Evolutionary conservation across 2,797 vertebrate species (phyloP).

Genomic region (Enteromius thamalakanensis): DNA sequence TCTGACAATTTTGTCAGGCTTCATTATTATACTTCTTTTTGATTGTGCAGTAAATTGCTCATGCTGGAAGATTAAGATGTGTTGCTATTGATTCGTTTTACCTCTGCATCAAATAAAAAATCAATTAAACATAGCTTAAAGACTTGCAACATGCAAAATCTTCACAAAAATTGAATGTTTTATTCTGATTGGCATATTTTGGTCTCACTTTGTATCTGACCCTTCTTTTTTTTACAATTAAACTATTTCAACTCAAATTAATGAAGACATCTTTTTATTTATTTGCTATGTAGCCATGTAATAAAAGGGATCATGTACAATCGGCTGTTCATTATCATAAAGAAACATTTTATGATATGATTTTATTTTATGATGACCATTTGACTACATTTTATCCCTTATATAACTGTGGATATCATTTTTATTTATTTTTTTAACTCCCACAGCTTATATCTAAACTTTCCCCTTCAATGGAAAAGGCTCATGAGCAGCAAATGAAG

Average conservation of each 20-base stretch:
- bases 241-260: background rate
- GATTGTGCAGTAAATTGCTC: slow-evolving; percentile 63
- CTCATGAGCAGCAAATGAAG: slow-evolving; percentile 56
- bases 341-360: background rate
- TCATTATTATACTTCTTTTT: slow-evolving; percentile 77
- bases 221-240: background rate
- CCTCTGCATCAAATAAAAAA: background rate
- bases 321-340: background rate
- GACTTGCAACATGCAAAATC: background rate
- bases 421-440: background rate
- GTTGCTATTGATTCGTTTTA: background rate
- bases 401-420: background rate
- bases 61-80: slow-evolving; percentile 49
- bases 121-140: background rate
- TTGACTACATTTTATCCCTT: background rate
- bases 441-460: slow-evolving; percentile 4
- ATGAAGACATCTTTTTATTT: background rate
- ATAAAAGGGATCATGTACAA: background rate
- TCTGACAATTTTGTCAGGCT: slow-evolving; percentile 77
- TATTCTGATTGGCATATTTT: background rate
- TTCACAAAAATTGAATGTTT: background rate
- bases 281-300: background rate
- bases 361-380: background rate
- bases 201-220: background rate
- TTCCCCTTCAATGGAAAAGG: slow-evolving; percentile 60